Evolutionary conservation across 2,797 vertebrate species (phyloP).

Genomic region (Danio kyathit): DNA sequence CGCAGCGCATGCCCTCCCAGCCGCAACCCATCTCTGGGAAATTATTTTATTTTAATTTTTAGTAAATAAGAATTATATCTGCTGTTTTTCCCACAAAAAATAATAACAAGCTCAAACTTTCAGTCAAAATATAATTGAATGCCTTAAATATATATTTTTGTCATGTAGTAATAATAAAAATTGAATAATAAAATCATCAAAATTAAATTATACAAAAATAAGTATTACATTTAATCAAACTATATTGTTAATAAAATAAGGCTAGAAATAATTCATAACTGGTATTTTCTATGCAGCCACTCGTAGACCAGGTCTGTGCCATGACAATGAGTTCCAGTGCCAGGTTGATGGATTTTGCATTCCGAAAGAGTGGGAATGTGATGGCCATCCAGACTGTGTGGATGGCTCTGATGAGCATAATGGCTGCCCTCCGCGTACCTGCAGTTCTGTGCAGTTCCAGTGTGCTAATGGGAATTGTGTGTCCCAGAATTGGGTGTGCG

Average conservation of each 20-base stretch:
- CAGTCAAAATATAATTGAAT: background rate
- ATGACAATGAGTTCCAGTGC: slow-evolving; percentile 92
- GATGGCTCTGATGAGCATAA: slow-evolving; percentile 92
- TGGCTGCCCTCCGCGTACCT: slow-evolving; percentile 84
- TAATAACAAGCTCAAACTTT: too few relatives aligned
- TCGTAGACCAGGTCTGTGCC: slow-evolving; percentile 90
- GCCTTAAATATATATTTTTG: background rate
- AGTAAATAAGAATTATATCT: too few relatives aligned
- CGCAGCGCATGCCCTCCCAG: too few relatives aligned
- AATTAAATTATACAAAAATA: background rate
- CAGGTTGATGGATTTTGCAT: slow-evolving; percentile 89
- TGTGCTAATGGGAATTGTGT: slow-evolving; percentile 91
- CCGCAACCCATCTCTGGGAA: too few relatives aligned
- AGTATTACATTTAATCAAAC: background rate
- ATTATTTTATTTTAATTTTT: background rate
- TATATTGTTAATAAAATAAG: background rate
- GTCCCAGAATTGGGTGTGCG: slow-evolving; percentile 84
- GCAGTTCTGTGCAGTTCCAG: slow-evolving; percentile 80
- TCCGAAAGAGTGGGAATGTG: slow-evolving; percentile 90
- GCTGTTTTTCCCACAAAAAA: background rate
- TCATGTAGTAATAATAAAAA: background rate
- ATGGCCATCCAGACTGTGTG: slow-evolving; percentile 88
- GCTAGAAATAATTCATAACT: background rate
- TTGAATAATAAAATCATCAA: too few relatives aligned
- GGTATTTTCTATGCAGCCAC: slow-evolving; percentile 80